Evolutionary conservation across 2,113 vertebrate genomes (phyloP).

Genomic region (Eudyptes chrysolophus): DNA sequence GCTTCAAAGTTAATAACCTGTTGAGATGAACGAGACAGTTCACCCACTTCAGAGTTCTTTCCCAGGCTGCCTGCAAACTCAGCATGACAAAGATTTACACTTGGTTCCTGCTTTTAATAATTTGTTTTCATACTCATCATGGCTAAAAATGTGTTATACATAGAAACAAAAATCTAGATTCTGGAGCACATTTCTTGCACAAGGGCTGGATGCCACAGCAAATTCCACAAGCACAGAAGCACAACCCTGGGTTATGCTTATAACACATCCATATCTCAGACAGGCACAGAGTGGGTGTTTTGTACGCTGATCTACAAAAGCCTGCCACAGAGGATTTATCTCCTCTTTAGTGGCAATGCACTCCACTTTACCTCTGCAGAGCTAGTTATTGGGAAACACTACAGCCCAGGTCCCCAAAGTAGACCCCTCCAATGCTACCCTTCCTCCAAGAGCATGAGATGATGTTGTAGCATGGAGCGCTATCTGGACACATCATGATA

Average conservation of each 20-base stretch:
- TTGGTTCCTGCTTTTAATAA: not conserved
- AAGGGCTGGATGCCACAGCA: not conserved
- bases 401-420: not conserved
- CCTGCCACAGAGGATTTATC: not conserved
- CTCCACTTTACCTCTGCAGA: not conserved
- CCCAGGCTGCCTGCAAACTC: not conserved
- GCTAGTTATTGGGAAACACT: not conserved
- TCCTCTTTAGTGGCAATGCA: not conserved
- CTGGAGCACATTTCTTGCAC: not conserved
- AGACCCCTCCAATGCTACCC: not conserved
- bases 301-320: not conserved
- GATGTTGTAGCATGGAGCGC: rapidly evolving
- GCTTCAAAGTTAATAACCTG: not conserved
- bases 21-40: not conserved
- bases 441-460: rapidly evolving
- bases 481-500: not conserved
- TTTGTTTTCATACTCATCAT: not conserved
- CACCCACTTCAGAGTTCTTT: not conserved
- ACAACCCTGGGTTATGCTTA: not conserved
- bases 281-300: rapidly evolving
- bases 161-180: not conserved
- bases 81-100: not conserved
- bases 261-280: not conserved
- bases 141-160: not conserved
- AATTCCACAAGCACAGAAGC: not conserved